phyloP scores from a whole-genome alignment of 2,113 vertebrate genomes.

The Centropus unirufus region DNA sequence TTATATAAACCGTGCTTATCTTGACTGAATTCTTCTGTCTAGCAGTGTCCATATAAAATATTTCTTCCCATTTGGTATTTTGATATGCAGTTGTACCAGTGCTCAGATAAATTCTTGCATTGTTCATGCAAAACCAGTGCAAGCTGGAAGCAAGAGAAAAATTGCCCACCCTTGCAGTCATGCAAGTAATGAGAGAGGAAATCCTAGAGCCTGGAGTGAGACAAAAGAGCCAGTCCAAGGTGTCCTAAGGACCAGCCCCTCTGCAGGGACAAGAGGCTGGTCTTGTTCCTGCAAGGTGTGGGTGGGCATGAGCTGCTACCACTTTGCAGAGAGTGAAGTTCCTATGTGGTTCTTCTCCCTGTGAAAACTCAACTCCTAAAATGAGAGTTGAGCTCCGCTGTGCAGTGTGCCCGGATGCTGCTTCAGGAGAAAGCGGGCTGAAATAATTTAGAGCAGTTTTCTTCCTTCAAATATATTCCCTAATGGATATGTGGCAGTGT shows the following conservation, averaged over 20 bases:
- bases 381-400: background rate
- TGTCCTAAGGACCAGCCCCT: background rate
- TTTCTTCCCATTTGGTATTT: background rate
- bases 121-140: background rate
- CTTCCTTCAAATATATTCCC: background rate
- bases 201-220: background rate
- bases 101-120: background rate
- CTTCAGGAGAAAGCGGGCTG: background rate
- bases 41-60: background rate
- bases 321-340: background rate
- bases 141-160: background rate
- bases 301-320: background rate
- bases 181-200: background rate
- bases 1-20: constrained; percentile 57
- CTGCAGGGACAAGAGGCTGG: background rate
- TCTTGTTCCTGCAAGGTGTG: background rate
- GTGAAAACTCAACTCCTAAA: background rate
- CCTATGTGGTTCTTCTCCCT: background rate
- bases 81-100: background rate
- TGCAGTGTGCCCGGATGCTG: background rate
- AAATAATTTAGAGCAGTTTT: background rate
- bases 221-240: rapidly evolving
- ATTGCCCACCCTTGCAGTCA: rapidly evolving
- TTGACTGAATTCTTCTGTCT: background rate
- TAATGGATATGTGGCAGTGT: background rate